Evolutionary conservation across 2,888 invertebrate species (phyloP), one percentile per base, ranked within the genome.

Genomic region (Hydriomena furcata): DNA sequence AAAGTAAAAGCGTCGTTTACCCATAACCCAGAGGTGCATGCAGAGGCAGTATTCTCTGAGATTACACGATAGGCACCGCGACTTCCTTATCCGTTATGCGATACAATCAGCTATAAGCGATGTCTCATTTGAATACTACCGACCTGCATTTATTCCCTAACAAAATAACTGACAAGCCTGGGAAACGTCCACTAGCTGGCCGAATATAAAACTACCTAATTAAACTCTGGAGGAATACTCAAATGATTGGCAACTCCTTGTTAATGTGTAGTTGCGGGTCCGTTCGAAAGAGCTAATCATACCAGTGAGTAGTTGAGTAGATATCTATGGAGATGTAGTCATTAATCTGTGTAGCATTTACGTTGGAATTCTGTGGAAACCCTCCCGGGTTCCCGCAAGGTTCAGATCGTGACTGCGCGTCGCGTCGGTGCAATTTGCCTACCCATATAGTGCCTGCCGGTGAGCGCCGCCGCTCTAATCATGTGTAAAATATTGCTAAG

Each of bases 361-460:
- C 81, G 78, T 81, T 74, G 87, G 85, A 87, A 89, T 88, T 86
- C 83, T 81, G 75, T 79, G 83, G 83, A 86, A 84, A 84, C 79
- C 84, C 81, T 80, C 83, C 80, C 78, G 82, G 77, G 84, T 83
- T 85, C 85, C 83, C 82, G 86, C 73, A 84, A 82, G 82, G 89
- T 87, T 88, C 83, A 88, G 79, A 84, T 90, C 89, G 89, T 90
- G 89, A 89, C 87, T 84, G 69, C 79, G 82, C 80, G 82, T 82
- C 86, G 86, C 82, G 80, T 81, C 82, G 80, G 76, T 75, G 87
- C 89, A 90, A 90, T 90, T 90, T 88, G 89, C 89, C 87, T 88
- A 86, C 84, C 86, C 88, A 89, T 88, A 87, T 84, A 86, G 81
- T 78, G 84, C 79, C 72, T 76, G 83, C 79, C 77, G 72, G 76